A percentile compares a stretch with the other conserved stretches of the same genome.
Evolutionary conservation across 2,797 vertebrate species (phyloP).

Genomic region (Furcifer pardalis): DNA sequence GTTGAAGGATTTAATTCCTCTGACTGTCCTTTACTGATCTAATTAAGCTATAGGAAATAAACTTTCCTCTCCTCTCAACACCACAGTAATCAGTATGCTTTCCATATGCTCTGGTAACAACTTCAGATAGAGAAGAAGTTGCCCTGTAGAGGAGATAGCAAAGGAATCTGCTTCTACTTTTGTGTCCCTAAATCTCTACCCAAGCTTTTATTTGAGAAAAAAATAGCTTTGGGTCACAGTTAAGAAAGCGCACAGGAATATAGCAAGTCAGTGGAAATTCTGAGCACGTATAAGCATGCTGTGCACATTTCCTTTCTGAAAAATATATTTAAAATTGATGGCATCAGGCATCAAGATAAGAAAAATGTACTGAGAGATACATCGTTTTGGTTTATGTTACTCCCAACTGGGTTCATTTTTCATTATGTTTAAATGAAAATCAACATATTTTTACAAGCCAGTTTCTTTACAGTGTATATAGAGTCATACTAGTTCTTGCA

Average conservation of each 20-base stretch:
- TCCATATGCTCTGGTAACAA: background rate
- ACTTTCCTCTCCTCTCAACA: background rate
- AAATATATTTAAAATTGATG: background rate
- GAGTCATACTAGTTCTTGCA: background rate
- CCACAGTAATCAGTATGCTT: background rate
- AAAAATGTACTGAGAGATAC: background rate
- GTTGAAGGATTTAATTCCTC: background rate
- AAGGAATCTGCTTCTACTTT: background rate
- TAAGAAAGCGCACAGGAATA: background rate
- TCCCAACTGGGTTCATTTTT: background rate
- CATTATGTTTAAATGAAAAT: background rate
- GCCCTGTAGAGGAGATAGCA: no score
- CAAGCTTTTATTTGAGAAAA: background rate
- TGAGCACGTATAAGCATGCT: background rate
- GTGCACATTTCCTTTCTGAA: background rate
- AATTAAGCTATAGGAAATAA: background rate
- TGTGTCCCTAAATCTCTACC: background rate
- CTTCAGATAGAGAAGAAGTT: background rate
- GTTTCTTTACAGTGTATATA: background rate
- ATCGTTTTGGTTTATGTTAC: background rate
- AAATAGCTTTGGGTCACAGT: background rate
- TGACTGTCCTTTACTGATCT: no score
- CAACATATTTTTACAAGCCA: no score
- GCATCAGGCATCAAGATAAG: background rate
- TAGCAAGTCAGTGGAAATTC: background rate